A percentile compares a stretch with the other conserved stretches of the same genome.
phyloP scores from a whole-genome alignment of 2,888 invertebrate genomes.

The Furcula furcula region DNA sequence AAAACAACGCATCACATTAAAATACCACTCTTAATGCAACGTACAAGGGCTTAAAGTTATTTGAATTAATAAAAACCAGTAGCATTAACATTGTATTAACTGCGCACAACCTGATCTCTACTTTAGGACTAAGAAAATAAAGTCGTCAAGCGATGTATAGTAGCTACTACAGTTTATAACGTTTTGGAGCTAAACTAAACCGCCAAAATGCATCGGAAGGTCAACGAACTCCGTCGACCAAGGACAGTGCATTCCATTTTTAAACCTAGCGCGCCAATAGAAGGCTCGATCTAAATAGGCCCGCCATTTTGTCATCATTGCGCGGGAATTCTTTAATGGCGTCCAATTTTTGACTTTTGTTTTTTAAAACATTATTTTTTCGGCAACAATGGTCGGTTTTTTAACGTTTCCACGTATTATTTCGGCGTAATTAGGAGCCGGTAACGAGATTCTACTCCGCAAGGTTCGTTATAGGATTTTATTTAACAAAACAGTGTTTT shows the following conservation, averaged over 20 bases:
- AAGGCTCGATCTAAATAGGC: constrained; percentile 77
- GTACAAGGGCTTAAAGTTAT: constrained; percentile 46
- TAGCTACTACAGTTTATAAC: constrained; percentile 39
- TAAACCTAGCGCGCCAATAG: constrained; percentile 80
- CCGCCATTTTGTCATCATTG: constrained; percentile 77
- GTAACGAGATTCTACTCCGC: constrained; percentile 53
- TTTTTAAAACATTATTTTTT: constrained; percentile 56
- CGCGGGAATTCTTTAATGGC: constrained; percentile 50
- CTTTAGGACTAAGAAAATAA: constrained; percentile 38
- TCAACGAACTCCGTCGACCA: constrained; percentile 73
- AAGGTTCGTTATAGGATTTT: constrained; percentile 36
- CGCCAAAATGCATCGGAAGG: constrained; percentile 81
- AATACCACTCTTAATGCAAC: constrained; percentile 45
- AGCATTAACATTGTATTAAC: constrained; percentile 34
- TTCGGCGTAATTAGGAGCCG: constrained; percentile 72
- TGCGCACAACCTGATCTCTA: constrained; percentile 34
- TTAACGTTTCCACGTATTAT: constrained; percentile 67
- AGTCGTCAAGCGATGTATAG: constrained; percentile 40
- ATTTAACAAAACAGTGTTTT: constrained; percentile 22
- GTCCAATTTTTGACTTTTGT: constrained; percentile 54
- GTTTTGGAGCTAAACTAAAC: constrained; percentile 56
- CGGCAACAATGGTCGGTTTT: constrained; percentile 63
- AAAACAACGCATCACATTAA: constrained; percentile 34
- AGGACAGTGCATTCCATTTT: constrained; percentile 82
- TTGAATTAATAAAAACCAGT: constrained; percentile 39